phyloP scores from a whole-genome alignment of 2,797 vertebrate genomes.

The Spinus olivaceus region DNA sequence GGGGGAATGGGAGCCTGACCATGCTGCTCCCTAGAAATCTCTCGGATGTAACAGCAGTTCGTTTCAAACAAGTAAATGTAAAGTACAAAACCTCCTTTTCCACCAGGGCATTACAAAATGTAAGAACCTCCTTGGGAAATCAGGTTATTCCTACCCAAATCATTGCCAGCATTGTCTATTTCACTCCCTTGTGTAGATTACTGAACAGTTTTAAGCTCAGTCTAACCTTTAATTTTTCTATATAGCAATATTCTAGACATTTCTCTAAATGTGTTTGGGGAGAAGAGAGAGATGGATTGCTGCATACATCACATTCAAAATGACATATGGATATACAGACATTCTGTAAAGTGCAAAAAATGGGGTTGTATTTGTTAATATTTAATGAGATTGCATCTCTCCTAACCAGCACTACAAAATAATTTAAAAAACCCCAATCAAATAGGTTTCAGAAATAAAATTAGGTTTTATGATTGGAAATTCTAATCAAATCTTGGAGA shows the following conservation, averaged over 20 bases:
- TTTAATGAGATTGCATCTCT: not conserved
- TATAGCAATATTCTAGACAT: not conserved
- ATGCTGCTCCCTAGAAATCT: not conserved
- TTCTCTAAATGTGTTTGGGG: not conserved
- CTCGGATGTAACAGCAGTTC: not conserved
- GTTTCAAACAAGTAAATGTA: not conserved
- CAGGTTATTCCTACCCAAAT: not conserved
- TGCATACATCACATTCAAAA: not conserved
- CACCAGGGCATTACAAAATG: not conserved
- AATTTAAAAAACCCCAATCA: fast-evolving
- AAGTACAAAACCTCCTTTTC: not conserved
- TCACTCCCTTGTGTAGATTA: not conserved
- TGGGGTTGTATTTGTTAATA: not conserved
- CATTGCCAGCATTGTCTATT: not conserved
- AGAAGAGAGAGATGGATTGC: not conserved
- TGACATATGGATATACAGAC: not conserved
- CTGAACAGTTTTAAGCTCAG: not conserved
- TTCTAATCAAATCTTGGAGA: not conserved
- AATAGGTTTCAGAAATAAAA: not conserved
- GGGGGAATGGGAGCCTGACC: not conserved
- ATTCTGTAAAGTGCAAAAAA: not conserved
- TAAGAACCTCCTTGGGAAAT: not conserved
- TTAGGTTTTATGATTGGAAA: not conserved
- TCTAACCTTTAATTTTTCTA: not conserved
- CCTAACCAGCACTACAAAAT: not conserved